phyloP scores from a whole-genome alignment of 2,888 invertebrate genomes.

The Rhagonycha fulva region DNA sequence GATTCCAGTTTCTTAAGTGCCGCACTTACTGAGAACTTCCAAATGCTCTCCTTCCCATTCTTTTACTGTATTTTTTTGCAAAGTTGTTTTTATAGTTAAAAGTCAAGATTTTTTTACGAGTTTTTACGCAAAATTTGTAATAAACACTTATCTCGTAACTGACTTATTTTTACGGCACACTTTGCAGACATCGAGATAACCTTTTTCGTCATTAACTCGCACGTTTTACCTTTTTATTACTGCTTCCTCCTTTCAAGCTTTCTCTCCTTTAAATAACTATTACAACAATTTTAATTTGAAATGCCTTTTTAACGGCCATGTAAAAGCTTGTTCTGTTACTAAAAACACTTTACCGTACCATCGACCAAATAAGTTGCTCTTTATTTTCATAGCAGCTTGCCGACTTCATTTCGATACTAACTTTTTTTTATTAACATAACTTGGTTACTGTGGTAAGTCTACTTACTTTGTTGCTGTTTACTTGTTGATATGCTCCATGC shows the following conservation, averaged over 20 bases:
- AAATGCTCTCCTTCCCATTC: conserved; percentile 14
- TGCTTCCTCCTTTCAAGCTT: conserved; percentile 19
- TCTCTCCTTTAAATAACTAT: conserved; percentile 17
- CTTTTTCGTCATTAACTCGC: conserved; percentile 34
- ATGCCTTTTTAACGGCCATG: neutral
- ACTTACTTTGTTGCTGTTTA: neutral
- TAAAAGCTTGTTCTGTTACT: neutral
- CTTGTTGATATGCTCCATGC: neutral
- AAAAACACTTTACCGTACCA: neutral
- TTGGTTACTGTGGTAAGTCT: neutral
- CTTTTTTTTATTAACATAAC: neutral
- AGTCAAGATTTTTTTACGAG: conserved; percentile 33
- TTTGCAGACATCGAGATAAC: conserved; percentile 32
- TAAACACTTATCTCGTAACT: conserved; percentile 36
- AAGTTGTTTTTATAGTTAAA: conserved; percentile 25
- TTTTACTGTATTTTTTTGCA: conserved; percentile 17
- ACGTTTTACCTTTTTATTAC: conserved; percentile 34
- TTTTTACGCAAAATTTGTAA: conserved; percentile 33
- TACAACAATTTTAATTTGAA: conserved; percentile 15
- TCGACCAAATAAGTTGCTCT: neutral
- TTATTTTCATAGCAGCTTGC: neutral
- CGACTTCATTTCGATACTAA: neutral
- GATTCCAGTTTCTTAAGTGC: conserved; percentile 46
- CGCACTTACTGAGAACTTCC: conserved; percentile 28
- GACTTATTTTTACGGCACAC: conserved; percentile 31